Percentiles rank a stretch among this genome's conserved stretches.
phyloP scores from a whole-genome alignment of 2,113 vertebrate species.

The Pyxicephalus adspersus region DNA sequence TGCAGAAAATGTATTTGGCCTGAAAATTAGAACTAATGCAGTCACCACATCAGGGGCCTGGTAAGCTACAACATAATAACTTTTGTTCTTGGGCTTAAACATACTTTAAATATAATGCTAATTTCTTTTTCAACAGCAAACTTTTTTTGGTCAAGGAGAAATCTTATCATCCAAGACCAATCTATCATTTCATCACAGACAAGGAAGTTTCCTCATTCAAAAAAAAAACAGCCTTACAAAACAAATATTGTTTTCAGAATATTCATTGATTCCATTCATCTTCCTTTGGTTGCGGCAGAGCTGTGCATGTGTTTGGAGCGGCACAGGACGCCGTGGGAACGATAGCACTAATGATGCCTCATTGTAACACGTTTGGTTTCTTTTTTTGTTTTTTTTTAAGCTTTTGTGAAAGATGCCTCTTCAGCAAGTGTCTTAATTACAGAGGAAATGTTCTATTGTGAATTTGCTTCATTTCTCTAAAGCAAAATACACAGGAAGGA shows the following conservation, averaged over 20 bases:
- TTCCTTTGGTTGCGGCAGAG: neutral
- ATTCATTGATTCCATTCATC: neutral
- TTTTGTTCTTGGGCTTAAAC: too few species aligned
- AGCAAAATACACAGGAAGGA: slow-evolving; percentile 14
- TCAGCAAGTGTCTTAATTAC: slow-evolving; percentile 47
- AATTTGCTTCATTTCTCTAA: neutral
- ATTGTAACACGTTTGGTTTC: slow-evolving; percentile 38
- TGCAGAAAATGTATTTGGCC: too few species aligned
- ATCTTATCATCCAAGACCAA: too few species aligned
- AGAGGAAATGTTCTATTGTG: slow-evolving; percentile 48
- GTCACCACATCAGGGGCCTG: too few species aligned
- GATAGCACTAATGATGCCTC: slow-evolving; percentile 3
- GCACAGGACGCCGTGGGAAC: neutral
- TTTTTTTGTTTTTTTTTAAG: slow-evolving; percentile 2
- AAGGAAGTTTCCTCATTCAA: too few species aligned
- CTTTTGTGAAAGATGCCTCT: slow-evolving; percentile 44
- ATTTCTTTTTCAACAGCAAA: too few species aligned
- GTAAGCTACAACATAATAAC: too few species aligned
- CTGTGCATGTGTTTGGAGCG: neutral
- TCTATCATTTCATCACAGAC: too few species aligned
- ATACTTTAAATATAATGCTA: too few species aligned
- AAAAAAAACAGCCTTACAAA: too few species aligned
- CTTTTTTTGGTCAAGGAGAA: too few species aligned
- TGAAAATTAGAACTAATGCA: too few species aligned
- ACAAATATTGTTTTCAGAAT: neutral